Base-by-base conservation (phyloP, 2,888 invertebrate species). In the Poecilobothrus nobilitatus region DNA sequence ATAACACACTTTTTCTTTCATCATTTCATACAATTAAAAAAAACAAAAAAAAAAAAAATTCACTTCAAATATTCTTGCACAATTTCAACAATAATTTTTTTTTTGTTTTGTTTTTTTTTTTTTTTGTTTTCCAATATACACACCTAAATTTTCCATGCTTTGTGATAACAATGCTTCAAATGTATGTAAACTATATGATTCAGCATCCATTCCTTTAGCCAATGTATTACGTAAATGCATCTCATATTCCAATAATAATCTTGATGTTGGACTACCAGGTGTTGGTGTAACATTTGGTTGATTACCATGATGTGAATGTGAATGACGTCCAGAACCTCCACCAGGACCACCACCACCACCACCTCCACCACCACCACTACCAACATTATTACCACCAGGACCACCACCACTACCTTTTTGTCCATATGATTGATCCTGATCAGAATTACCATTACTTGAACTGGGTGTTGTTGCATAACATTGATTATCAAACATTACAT, bases 391-490 rank as follows among this genome's bases (percentile, higher is more conserved):
- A 8, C 22, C 63, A 18, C 63, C 63, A 7, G 15, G 15, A n/a
- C 61, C 61, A 9, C 65, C 65, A 72, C 77, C 78, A 71, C 79
- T 65, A 73, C 81, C 77, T 70, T 87, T 83, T 73, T 89, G 84
- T 71, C 85, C 84, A 73, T 86, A 87, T 27, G 90, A 88, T 76
- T 88, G 87, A 79, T 93, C 93, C 81, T 92, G 90, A 82, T 94
- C 94, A 53, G 92, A 93, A 83, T 94, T 94, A 69, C 94, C 94
- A 78, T 94, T 94, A 78, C 94, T 94, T 68, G 95, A 94, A 76
- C 94, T 94, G 20, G 95, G 95, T 62, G 95, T 95, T 64, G 95
- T 95, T 44, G 95, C 95, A 83, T 95, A 95, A 84, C 95, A 95
- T 81, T 94, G 94, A 84, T 95, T 94, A 86, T 95, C 95, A 81